Conservation (phyloP, 2,113 vertebrate species). For the Elgaria multicarinata region DNA sequence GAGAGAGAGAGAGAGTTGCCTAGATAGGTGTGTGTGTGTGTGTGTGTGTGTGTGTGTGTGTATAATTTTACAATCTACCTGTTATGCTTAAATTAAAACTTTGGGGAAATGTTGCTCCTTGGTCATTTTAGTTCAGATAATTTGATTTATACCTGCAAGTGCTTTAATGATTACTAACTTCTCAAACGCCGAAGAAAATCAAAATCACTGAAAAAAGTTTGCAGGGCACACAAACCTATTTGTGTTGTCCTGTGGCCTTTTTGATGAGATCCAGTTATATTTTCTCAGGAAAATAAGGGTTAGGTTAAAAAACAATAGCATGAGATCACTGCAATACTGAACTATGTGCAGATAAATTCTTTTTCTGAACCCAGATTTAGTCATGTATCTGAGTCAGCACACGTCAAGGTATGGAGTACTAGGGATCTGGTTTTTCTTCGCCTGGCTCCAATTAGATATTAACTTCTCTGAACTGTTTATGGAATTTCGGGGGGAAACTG, state of each 20-base stretch:
- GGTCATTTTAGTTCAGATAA: neutral
- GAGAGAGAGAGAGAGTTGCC: no score
- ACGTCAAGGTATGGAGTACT: neutral
- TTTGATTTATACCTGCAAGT: conserved; percentile 59
- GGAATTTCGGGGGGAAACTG: no score
- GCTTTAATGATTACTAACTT: conserved; percentile 21
- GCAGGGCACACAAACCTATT: neutral
- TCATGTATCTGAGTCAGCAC: neutral
- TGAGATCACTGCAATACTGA: neutral
- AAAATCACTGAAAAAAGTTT: neutral
- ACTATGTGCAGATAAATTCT: neutral
- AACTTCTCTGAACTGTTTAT: neutral
- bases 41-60: no score
- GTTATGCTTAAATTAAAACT: neutral
- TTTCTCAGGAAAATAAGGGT: neutral
- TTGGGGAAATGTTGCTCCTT: neutral
- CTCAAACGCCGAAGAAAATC: neutral
- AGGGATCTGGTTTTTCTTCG: neutral
- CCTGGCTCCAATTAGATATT: neutral
- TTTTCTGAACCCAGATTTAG: neutral
- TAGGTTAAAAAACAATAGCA: neutral
- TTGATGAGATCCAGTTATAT: neutral
- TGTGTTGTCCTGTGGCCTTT: neutral
- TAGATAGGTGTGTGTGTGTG: neutral
- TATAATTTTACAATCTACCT: neutral